These are phyloP conservation scores for Hyla sarda DNA, from an alignment of 2,113 vertebrate species.

Conservation along the genomic window DNA sequence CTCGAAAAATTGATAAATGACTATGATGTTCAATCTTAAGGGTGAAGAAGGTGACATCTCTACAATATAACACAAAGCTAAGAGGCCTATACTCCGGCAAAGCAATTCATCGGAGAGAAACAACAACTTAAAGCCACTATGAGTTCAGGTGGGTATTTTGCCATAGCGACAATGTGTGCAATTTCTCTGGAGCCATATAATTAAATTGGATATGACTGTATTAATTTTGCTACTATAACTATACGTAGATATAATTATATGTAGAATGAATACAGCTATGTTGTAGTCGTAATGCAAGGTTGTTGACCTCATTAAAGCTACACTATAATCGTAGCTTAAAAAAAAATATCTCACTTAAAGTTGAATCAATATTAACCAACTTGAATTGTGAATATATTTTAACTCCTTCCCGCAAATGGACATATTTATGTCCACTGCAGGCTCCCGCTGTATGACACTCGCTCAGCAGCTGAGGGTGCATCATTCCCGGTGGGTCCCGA, in stretches of 20 bases:
- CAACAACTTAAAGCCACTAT: constrained; percentile 4
- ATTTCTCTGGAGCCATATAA: constrained; percentile 2
- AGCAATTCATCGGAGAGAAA: constrained; percentile 8
- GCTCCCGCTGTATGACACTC: no score
- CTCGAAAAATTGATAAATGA: constrained; percentile 5
- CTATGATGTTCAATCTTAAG: neutral
- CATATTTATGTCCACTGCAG: no score
- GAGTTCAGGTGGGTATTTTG: neutral
- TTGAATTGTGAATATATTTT: neutral
- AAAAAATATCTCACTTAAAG: neutral
- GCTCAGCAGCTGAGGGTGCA: no score
- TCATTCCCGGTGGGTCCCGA: no score
- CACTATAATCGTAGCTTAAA: neutral
- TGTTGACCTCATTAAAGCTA: constrained; percentile 25
- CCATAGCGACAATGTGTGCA: neutral
- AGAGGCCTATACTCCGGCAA: neutral
- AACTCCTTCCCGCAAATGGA: no score
- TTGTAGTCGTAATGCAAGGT: neutral
- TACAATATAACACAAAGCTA: neutral
- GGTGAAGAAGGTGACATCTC: constrained; percentile 18
- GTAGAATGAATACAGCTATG: neutral
- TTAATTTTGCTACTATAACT: neutral
- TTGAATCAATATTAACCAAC: neutral
- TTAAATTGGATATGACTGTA: neutral
- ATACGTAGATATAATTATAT: constrained; percentile 1